A percentile compares a stretch with the other conserved stretches of the same genome.
Evolutionary conservation across 35 echinoderm and acorn worm genomes (phyloP).

Genomic region (Hemicentrotus pulcherrimus): DNA sequence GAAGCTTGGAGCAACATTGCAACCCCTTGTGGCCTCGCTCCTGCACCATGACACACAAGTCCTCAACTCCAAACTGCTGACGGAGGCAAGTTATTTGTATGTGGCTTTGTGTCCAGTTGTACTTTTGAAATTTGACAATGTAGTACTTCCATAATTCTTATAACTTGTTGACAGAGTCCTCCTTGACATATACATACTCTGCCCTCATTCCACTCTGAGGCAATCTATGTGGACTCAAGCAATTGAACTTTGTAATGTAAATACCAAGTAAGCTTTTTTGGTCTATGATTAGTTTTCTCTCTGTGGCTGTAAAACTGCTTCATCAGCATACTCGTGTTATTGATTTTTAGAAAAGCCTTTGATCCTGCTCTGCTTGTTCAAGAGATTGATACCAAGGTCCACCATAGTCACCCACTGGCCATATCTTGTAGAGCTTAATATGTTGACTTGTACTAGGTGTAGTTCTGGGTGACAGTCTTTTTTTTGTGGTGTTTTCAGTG

Average conservation of each 20-base stretch:
- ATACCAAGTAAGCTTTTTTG: background rate
- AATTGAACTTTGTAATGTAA: slow-evolving; percentile 14
- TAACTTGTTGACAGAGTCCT: background rate
- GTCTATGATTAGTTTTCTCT: background rate
- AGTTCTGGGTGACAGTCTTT: background rate
- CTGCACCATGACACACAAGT: background rate
- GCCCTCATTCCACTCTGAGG: background rate
- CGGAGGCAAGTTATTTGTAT: slow-evolving; percentile 4
- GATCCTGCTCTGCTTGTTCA: background rate
- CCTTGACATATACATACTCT: background rate
- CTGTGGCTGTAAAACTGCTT: background rate
- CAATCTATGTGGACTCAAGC: background rate
- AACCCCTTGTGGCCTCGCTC: too few species aligned
- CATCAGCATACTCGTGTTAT: background rate
- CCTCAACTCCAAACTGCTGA: background rate
- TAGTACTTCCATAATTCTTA: background rate
- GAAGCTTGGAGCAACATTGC: background rate
- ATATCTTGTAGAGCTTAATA: background rate
- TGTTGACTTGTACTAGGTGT: background rate
- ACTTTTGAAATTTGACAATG: background rate
- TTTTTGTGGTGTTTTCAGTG: background rate
- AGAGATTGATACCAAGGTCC: background rate
- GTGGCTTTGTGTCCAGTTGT: slow-evolving; percentile 9
- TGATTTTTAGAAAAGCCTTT: background rate
- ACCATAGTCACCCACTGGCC: background rate